Base-by-base conservation (phyloP, 2,888 invertebrate species). In the Drosophila pseudotakahashii region DNA sequence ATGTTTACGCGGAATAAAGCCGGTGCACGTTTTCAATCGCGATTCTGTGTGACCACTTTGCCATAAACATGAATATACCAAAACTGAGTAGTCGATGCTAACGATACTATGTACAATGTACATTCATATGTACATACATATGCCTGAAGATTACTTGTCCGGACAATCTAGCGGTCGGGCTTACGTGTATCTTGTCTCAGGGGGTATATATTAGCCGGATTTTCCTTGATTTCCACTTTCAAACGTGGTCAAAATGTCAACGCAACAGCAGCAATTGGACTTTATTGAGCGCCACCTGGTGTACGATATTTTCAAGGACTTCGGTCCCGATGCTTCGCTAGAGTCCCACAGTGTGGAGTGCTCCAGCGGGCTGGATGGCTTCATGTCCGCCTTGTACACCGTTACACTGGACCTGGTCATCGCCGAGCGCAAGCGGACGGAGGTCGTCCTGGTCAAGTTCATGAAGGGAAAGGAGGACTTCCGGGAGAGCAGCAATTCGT, bases 381-480 rank as follows among this genome's bases (percentile, higher is more conserved):
- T 47, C 47, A 47, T 47, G 47, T 47, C 47, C 11, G 47, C 47
- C 7, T 11, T 47, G 47, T 32, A 47, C 19, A 42, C 42, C 2
- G 19, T 42, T 13, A 19, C 42, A 2, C 19, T 90, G 41, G 78
- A 73, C 2, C 72, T 90, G 13, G 62, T 74, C 41, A 73, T 82
- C 0, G 45, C 42, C 2, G 72, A 68, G 7, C 84, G 88, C 13
- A 58, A 50, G 14, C 68, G 53, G 4, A 76, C 73, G 13, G 78
- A 90, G 23, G 48, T 75, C 41, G 62, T 89, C 13, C 80, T 92
- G 52, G 86, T 86, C 0, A 92, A 92, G 63, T 91, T 92, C 59
- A 92, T 92, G 91, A 91, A 90, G 58, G 91, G 92, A 19, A 89
- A 85, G 51, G 77, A 77, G 3, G 68, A 74, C 10, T 91, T 91